phyloP scores from a whole-genome alignment of 2,797 vertebrate species.

The Decapterus maruadsi region DNA sequence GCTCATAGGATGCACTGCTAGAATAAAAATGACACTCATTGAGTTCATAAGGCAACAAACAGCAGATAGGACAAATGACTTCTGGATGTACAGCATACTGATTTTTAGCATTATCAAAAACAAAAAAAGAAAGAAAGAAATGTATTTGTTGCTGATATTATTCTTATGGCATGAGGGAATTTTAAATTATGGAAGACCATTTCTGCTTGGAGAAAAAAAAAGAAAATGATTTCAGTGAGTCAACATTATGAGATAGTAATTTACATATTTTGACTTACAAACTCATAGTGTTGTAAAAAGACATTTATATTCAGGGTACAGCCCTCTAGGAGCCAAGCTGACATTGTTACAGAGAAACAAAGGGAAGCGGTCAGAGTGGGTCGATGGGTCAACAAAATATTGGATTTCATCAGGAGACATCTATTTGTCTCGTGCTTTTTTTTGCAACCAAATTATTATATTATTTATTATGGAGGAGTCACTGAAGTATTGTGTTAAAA shows the following conservation, averaged over 20 bases:
- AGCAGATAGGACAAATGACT: background rate
- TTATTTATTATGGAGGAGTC: background rate
- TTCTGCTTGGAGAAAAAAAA: background rate
- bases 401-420: background rate
- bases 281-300: background rate
- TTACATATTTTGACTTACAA: background rate
- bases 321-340: background rate
- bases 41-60: slow-evolving; percentile 1
- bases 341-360: background rate
- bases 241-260: background rate
- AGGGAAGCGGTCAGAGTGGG: background rate
- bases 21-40: slow-evolving; percentile 7
- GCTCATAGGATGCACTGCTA: slow-evolving; percentile 12
- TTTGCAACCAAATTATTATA: too few species aligned
- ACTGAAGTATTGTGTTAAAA: background rate
- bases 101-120: slow-evolving; percentile 6
- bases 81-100: background rate
- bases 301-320: background rate
- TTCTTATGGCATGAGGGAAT: background rate
- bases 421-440: too few species aligned
- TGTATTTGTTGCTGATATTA: background rate
- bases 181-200: background rate
- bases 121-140: background rate
- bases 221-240: background rate
- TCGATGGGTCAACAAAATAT: background rate